Conservation (phyloP, 2,888 invertebrate species). For the Euplagia quadripunctaria region DNA sequence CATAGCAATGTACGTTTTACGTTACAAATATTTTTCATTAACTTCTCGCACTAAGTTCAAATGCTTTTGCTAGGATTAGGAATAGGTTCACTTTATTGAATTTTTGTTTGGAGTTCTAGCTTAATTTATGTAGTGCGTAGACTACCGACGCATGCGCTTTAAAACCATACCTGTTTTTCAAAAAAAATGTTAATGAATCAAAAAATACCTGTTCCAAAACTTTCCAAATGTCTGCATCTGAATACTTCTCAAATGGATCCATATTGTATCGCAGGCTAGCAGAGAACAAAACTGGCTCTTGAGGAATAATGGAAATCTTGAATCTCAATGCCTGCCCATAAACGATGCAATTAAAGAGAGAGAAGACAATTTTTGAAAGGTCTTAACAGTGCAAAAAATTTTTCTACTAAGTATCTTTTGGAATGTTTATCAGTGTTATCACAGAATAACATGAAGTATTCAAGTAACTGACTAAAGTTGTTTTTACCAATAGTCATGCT, state of each 20-base stretch:
- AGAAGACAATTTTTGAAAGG: background rate
- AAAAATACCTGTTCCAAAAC: slow-evolving; percentile 86
- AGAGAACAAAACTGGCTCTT: slow-evolving; percentile 88
- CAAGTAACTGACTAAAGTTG: too few relatives aligned
- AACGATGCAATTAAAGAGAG: background rate
- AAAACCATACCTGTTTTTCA: too few relatives aligned
- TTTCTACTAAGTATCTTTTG: too few relatives aligned
- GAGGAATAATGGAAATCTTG: slow-evolving; percentile 89
- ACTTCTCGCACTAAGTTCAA: background rate
- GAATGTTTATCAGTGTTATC: too few relatives aligned
- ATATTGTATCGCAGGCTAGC: slow-evolving; percentile 89
- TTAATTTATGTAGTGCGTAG: too few relatives aligned
- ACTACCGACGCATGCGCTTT: too few relatives aligned
- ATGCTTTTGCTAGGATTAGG: background rate
- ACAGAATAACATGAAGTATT: too few relatives aligned
- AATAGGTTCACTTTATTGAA: background rate
- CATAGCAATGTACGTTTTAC: background rate
- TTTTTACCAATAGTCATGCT: too few relatives aligned
- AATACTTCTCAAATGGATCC: slow-evolving; percentile 88
- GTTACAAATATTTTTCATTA: background rate
- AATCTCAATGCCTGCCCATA: slow-evolving; percentile 87
- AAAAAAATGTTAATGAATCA: too few relatives aligned
- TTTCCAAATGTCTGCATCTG: slow-evolving; percentile 87
- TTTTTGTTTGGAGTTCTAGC: background rate
- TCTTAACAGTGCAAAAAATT: background rate